Evolutionary conservation across 2,888 invertebrate genomes (phyloP).

Genomic region (Ferdinandea cuprea): DNA sequence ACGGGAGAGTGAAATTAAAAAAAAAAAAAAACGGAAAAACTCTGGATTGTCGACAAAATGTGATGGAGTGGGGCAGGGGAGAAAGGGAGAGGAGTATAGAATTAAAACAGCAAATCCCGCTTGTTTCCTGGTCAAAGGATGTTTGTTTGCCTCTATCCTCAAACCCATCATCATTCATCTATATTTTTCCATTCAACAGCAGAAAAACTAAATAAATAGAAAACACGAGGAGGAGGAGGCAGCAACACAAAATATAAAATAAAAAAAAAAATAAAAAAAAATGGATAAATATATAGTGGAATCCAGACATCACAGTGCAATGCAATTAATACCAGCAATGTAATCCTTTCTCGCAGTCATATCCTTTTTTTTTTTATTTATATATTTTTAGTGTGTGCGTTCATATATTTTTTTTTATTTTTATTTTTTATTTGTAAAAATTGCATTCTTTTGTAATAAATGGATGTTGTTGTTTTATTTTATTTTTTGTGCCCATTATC

Average conservation of each 20-base stretch:
- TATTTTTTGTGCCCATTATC: conserved; percentile 2
- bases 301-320: conserved; percentile 70
- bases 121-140: conserved; percentile 69
- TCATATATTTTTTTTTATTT: conserved; percentile 6
- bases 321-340: conserved; percentile 74
- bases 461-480: conserved; percentile 50
- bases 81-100: conserved; percentile 18
- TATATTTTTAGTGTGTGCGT: conserved; percentile 56
- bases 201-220: conserved; percentile 68
- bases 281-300: conserved; percentile 31
- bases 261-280: conserved; percentile 17
- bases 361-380: conserved; percentile 61
- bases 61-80: too few species aligned
- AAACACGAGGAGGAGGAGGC: conserved; percentile 19
- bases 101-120: conserved; percentile 61
- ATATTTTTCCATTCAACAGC: conserved; percentile 61
- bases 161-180: conserved; percentile 55
- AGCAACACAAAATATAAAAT: too few species aligned
- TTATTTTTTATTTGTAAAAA: conserved; percentile 35
- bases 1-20: conserved; percentile 57
- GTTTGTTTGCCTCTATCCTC: conserved; percentile 17
- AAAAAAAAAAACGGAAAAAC: conserved; percentile 14
- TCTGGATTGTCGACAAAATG: not conserved
- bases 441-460: conserved; percentile 69
- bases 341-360: conserved; percentile 68